Base-by-base conservation (phyloP, 2,113 vertebrate species). In the Nibea albiflora region DNA sequence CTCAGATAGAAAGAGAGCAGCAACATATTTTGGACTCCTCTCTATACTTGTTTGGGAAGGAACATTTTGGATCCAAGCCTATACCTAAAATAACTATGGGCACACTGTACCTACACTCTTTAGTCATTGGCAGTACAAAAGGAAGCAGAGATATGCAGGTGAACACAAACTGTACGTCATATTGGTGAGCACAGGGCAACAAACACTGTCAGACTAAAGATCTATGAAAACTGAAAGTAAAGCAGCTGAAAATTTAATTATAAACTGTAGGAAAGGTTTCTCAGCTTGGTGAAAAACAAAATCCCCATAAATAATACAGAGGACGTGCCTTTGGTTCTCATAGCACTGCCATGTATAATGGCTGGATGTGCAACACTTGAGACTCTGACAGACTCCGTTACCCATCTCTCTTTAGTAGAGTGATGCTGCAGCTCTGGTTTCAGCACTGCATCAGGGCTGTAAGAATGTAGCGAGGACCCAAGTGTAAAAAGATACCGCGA, bases 91-190 rank as follows among this genome's bases (percentile, higher is more conserved):
- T 89, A 87, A 39, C 42, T 24, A 53, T 10, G 62, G 46, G 46
- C 61, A 39, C 44, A 44, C 56, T 80, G 76, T 73, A 78, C 73
- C 84, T 85, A 78, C 73, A 84, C 61, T 53, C 46, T 83, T 78
- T 78, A 79, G 74, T 80, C 84, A 76, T 5, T 85, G 61, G 56
- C 73, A 78, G 73, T 49, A 64, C 60, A 69, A 78, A 80, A 65
- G 62, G 54, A 82, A 70, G 24, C 78, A 73, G 73, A 74, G 20
- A 60, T 65, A 68, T 73, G 75, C 53, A 71, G 58, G 49, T 64
- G 24, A 68, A 58, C 20, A 35, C 24, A 73, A 65, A 19, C 20
- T 26, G 31, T 5, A 69, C 20, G 69, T 78, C 66, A 69, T 56
- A 17, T 10, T 65, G 50, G 46, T 64, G 22, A 84, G 68, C 3